phyloP scores from a whole-genome alignment of 2,888 invertebrate genomes.

The Petrophora chlorosata region DNA sequence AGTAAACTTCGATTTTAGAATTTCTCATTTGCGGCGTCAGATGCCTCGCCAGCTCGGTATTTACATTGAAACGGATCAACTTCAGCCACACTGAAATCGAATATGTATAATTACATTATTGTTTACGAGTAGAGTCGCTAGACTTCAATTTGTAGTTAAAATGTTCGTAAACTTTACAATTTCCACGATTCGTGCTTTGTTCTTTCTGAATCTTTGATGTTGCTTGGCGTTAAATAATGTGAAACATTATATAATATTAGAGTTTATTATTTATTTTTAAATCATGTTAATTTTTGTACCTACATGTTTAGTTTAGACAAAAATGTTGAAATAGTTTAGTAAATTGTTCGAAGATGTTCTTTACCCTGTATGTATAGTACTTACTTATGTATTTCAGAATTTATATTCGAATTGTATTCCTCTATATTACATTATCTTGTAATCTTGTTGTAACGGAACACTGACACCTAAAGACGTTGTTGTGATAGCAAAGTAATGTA shows the following conservation, averaged over 20 bases:
- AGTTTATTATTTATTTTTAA: conserved; percentile 69
- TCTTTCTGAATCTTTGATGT: conserved; percentile 74
- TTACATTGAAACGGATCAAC: conserved; percentile 11
- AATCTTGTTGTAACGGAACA: conserved; percentile 77
- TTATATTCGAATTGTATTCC: conserved; percentile 72
- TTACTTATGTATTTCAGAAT: conserved; percentile 67
- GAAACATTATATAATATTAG: conserved; percentile 69
- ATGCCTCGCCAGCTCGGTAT: background rate
- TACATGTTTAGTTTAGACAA: conserved; percentile 71
- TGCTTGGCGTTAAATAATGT: conserved; percentile 79
- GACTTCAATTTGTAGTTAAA: conserved; percentile 76
- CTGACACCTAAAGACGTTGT: conserved; percentile 55
- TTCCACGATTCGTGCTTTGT: conserved; percentile 71
- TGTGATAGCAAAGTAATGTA: conserved; percentile 51
- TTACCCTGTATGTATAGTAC: conserved; percentile 45
- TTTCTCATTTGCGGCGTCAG: background rate
- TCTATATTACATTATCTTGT: conserved; percentile 69
- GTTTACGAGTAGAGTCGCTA: conserved; percentile 76
- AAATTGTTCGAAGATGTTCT: conserved; percentile 66
- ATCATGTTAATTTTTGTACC: conserved; percentile 70
- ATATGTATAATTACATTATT: conserved; percentile 42
- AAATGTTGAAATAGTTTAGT: conserved; percentile 79
- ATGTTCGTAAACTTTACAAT: conserved; percentile 66
- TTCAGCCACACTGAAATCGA: conserved; percentile 30
- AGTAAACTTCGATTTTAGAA: no score